Conservation (phyloP, 2,797 vertebrate genomes). For the Triplophysa bombifrons region DNA sequence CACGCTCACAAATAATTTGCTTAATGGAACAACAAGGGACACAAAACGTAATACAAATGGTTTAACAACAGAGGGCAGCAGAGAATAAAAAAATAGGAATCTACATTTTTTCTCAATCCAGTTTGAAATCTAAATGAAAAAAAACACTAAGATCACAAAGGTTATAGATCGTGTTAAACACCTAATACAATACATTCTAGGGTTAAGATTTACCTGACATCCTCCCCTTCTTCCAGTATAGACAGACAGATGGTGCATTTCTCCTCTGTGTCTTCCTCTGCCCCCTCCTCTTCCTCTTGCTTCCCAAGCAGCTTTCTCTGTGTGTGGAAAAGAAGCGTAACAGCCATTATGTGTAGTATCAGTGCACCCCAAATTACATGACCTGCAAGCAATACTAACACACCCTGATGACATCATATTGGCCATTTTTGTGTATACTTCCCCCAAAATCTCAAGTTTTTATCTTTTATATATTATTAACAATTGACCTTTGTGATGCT, state of each 20-base stretch:
- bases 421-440: conserved; percentile 9
- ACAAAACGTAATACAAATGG: conserved; percentile 20
- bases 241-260: conserved; percentile 99
- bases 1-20: not conserved
- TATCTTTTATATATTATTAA: not conserved
- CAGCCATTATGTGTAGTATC: conserved; percentile 46
- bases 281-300: conserved; percentile 94
- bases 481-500: not conserved
- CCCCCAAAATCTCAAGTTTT: not conserved
- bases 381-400: conserved; percentile 20
- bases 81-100: conserved; percentile 25
- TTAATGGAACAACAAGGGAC: not conserved
- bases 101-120: no score
- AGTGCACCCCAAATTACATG: conserved; percentile 19
- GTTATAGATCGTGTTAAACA: not conserved
- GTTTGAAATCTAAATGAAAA: not conserved
- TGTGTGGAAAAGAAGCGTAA: conserved; percentile 63
- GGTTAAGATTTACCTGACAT: conserved; percentile 82
- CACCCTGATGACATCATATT: conserved; percentile 22
- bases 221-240: conserved; percentile 98
- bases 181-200: not conserved
- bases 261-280: conserved; percentile 98
- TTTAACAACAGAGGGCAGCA: conserved; percentile 70
- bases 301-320: conserved; percentile 99
- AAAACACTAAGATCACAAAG: not conserved